These are phyloP conservation scores for Pachliopta kotzebuea DNA, from an alignment of 2,888 invertebrate species.

Conservation along the genomic window DNA sequence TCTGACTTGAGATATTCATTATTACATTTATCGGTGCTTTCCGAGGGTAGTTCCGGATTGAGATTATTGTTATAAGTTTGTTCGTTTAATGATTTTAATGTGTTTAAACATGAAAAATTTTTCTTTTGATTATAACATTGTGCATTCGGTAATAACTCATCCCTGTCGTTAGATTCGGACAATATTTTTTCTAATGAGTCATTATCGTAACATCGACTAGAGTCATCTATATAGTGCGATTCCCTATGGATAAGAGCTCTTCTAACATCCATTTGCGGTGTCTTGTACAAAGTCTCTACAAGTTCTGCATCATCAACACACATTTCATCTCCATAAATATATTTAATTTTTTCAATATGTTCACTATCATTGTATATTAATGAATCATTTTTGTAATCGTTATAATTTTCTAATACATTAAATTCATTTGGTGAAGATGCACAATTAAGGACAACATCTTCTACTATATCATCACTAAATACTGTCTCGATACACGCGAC, in stretches of 20 bases:
- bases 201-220: slow-evolving; percentile 42
- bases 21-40: slow-evolving; percentile 29
- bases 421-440: slow-evolving; percentile 46
- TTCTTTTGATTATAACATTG: slow-evolving; percentile 28
- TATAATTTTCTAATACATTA: slow-evolving; percentile 40
- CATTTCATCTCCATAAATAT: slow-evolving; percentile 59
- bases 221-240: slow-evolving; percentile 35
- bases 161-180: slow-evolving; percentile 41
- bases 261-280: slow-evolving; percentile 65
- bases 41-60: slow-evolving; percentile 30
- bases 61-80: slow-evolving; percentile 46
- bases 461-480: slow-evolving; percentile 65
- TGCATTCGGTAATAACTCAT: slow-evolving; percentile 32
- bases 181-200: slow-evolving; percentile 49
- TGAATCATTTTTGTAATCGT: slow-evolving; percentile 36
- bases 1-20: slow-evolving; percentile 33
- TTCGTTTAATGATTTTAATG: slow-evolving; percentile 31
- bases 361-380: slow-evolving; percentile 41
- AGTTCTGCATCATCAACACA: slow-evolving; percentile 54
- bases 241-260: slow-evolving; percentile 50
- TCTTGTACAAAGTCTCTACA: slow-evolving; percentile 60
- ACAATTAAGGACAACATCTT: slow-evolving; percentile 56
- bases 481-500: slow-evolving; percentile 72
- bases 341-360: slow-evolving; percentile 52
- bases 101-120: neutral